Evolutionary conservation across 30 jellyfish, hydroid and myxozoan genomes (phyloP).

Genomic region (Aurelia aurita): DNA sequence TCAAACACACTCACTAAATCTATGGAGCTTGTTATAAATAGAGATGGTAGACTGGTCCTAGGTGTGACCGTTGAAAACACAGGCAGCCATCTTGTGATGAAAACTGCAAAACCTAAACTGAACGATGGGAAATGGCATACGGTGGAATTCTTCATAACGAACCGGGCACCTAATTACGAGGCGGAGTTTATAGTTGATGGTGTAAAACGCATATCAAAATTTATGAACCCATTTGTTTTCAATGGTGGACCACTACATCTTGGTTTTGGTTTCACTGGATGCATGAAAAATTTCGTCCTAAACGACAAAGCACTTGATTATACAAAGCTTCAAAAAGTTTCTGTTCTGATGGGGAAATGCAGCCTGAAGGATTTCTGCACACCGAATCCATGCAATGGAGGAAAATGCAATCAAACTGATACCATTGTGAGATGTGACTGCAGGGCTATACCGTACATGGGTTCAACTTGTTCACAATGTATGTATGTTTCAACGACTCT

Average conservation of each 20-base stretch:
- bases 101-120: slow-evolving; percentile 77
- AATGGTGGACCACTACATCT: slow-evolving; percentile 91
- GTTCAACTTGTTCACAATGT: slow-evolving; percentile 94
- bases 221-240: slow-evolving; percentile 66
- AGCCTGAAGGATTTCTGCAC: slow-evolving; percentile 93
- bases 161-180: slow-evolving; percentile 77
- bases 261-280: slow-evolving; percentile 99
- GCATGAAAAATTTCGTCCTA: slow-evolving; percentile 91
- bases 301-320: slow-evolving; percentile 74
- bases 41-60: slow-evolving; percentile 89
- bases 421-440: slow-evolving; percentile 92
- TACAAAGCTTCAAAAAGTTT: slow-evolving; percentile 60
- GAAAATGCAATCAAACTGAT: slow-evolving; percentile 97
- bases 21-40: slow-evolving; percentile 69
- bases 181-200: slow-evolving; percentile 95
- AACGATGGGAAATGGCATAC: slow-evolving; percentile 98
- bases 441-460: slow-evolving; percentile 87
- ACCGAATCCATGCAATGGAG: slow-evolving; percentile 99
- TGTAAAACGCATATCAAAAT: slow-evolving; percentile 77
- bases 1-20: slow-evolving; percentile 69
- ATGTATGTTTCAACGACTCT: slow-evolving; percentile 5
- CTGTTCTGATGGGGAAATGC: slow-evolving; percentile 82
- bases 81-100: slow-evolving; percentile 76
- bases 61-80: slow-evolving; percentile 76
- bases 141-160: slow-evolving; percentile 78